Base-by-base conservation (phyloP, 2,113 vertebrate species). In the Dipodomys stephensi region DNA sequence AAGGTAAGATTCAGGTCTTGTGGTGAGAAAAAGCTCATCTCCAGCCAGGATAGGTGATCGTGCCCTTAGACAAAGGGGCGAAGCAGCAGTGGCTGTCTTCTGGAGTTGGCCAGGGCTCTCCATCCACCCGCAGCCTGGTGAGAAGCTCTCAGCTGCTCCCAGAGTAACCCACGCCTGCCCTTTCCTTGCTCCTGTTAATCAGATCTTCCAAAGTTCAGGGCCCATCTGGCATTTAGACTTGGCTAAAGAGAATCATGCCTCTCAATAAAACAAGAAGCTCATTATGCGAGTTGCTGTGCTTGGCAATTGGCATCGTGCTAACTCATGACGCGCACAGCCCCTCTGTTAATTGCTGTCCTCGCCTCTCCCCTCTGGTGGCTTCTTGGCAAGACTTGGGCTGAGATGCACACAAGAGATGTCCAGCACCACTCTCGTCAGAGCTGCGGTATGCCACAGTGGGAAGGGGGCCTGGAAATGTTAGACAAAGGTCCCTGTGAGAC, bases 211-310 rank as follows among this genome's bases (percentile, higher is more conserved):
- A 81, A 95, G 80, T 83, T 39, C 74, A 71, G 60, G 73, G 71
- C 78, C 77, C 93, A 80, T 49, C 83, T 94, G 94, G 93, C 81
- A 91, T 84, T 87, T 87, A 83, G 83, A 84, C 64, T 74, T 71
- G 87, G 94, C 53, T 57, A 80, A 82, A 87, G 78, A 69, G 73
- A 91, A 53, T 18, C 72, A 57, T 28, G 60, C 32, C 82, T 93
- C 35, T 71, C 92, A 64, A 87, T 67, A 85, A 91, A 93, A 87
- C 32, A 80, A 87, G 49, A 72, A 68, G 67, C 73, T 71, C 57
- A 27, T 74, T 15, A 68, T 2, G 30, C 46, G 69, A 57, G 32
- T 30, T 25, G 39, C 18, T 79, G 78, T 7, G 11, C 74, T 80
- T 62, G 82, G 72, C 23, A 30, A 16, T 11, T 25, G 82, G 80